phyloP scores from a whole-genome alignment of 2,888 invertebrate species.

The Xylocampa areola region DNA sequence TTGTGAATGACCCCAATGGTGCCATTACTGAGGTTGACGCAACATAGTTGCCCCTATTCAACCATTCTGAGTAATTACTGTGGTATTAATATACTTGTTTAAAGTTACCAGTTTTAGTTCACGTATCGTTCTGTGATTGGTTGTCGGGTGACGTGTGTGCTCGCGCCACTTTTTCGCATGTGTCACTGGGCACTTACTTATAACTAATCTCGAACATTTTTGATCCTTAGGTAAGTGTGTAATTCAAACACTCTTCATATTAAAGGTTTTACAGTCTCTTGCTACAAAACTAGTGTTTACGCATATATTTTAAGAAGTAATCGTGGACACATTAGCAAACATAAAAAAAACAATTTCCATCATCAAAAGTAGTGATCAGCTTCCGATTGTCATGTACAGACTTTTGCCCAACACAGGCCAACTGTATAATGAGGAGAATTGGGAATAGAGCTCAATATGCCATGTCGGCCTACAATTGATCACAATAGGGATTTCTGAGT shows the following conservation, averaged over 20 bases:
- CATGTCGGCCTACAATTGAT: neutral
- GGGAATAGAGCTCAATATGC: conserved; percentile 2
- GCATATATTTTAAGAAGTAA: conserved; percentile 1
- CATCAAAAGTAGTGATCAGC: neutral
- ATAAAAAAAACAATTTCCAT: neutral
- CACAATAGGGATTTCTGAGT: neutral
- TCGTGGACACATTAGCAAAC: conserved; percentile 1
- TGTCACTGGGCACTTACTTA: conserved; percentile 28
- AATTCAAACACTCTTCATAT: conserved; percentile 4
- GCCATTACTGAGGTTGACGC: neutral
- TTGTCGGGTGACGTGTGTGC: conserved; percentile 30
- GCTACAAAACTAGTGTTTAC: no score
- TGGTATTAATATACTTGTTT: conserved; percentile 5
- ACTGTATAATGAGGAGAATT: neutral
- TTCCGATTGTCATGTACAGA: neutral
- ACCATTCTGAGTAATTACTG: neutral
- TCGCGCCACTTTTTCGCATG: conserved; percentile 35
- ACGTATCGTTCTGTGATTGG: conserved; percentile 41
- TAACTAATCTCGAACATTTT: conserved; percentile 21
- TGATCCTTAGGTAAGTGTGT: neutral
- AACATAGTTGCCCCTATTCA: neutral
- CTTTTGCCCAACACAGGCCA: neutral
- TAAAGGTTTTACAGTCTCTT: neutral
- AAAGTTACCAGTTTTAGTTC: conserved; percentile 9
- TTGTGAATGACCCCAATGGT: no score